Evolutionary conservation across 2,113 vertebrate species (phyloP).

Genomic region (Tupaia tana): DNA sequence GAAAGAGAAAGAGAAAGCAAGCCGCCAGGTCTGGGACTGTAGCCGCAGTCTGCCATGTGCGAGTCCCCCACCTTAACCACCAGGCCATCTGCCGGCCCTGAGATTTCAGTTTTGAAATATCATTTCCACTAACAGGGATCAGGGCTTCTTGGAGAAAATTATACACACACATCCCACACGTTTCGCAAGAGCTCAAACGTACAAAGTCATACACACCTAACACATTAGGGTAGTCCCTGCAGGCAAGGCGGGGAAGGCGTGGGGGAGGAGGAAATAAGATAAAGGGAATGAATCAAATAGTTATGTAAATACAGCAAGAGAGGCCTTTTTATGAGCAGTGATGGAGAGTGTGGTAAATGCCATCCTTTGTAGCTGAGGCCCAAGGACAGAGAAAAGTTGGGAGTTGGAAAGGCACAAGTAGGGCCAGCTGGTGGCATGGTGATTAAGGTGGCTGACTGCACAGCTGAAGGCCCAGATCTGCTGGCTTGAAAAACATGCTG

Average conservation of each 20-base stretch:
- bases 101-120: background rate
- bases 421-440: too few relatives aligned
- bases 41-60: too few relatives aligned
- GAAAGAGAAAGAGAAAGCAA: too few relatives aligned
- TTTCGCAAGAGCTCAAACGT: background rate
- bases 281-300: background rate
- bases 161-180: background rate
- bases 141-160: background rate
- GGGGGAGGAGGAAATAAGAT: too few relatives aligned
- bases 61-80: too few relatives aligned
- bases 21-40: too few relatives aligned
- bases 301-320: too few relatives aligned
- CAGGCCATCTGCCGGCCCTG: too few relatives aligned
- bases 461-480: too few relatives aligned
- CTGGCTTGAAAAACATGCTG: too few relatives aligned
- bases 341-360: background rate
- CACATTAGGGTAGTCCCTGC: background rate
- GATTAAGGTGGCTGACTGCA: too few relatives aligned
- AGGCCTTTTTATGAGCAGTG: background rate
- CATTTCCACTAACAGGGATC: background rate
- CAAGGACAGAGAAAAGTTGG: background rate
- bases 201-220: background rate
- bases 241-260: background rate
- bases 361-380: background rate
- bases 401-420: background rate